These are phyloP conservation scores for Andrena bucephala DNA, from an alignment of 2,888 invertebrate genomes.

Conservation along the genomic window DNA sequence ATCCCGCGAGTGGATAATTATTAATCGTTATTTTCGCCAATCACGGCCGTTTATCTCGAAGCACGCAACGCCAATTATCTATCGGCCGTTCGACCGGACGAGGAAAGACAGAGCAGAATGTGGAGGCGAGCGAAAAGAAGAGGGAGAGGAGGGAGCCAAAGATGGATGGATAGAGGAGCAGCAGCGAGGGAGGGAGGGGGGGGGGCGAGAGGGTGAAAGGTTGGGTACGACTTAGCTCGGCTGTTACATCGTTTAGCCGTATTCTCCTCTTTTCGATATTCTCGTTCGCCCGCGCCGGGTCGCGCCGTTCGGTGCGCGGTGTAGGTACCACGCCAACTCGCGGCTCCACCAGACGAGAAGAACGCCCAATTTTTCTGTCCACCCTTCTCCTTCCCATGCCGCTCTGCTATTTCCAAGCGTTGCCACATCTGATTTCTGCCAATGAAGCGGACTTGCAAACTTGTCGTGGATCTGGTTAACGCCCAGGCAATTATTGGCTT, in stretches of 20 bases:
- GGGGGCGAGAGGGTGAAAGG: constrained; percentile 47
- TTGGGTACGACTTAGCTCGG: constrained; percentile 59
- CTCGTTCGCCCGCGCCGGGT: constrained; percentile 1
- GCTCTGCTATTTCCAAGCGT: background rate
- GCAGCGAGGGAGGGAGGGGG: constrained; percentile 12
- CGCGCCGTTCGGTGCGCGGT: too few relatives aligned
- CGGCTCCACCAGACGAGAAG: background rate
- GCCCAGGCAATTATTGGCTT: constrained; percentile 75
- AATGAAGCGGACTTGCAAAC: constrained; percentile 27
- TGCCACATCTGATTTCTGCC: background rate
- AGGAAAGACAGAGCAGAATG: constrained; percentile 50
- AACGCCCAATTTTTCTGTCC: background rate
- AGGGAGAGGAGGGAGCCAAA: constrained; percentile 5
- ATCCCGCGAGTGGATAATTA: constrained; percentile 83
- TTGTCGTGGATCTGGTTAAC: constrained; percentile 58
- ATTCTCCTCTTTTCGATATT: constrained; percentile 34
- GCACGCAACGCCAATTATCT: constrained; percentile 84
- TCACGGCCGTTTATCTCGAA: constrained; percentile 83
- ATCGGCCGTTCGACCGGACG: constrained; percentile 75
- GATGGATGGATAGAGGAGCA: constrained; percentile 45
- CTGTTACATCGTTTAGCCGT: constrained; percentile 56
- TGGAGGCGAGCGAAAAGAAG: constrained; percentile 27
- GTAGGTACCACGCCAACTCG: constrained; percentile 23
- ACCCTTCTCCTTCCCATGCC: background rate
- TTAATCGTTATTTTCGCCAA: constrained; percentile 84